These are phyloP conservation scores for Neoarius graeffei DNA, from an alignment of 2,113 vertebrate genomes.

Conservation along the genomic window DNA sequence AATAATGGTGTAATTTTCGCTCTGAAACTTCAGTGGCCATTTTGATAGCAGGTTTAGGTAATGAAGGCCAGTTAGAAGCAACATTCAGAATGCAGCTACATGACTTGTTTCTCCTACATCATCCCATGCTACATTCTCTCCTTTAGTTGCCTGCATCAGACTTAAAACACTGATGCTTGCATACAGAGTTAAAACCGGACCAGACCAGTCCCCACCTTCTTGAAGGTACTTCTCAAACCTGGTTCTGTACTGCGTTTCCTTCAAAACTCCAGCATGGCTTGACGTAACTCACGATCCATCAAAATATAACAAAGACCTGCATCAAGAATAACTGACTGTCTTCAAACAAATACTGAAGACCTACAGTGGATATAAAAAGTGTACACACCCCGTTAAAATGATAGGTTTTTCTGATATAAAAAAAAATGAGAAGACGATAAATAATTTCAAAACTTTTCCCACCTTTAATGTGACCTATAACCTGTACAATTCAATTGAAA, in stretches of 20 bases:
- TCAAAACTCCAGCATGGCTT: neutral
- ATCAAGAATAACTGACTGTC: neutral
- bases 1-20: neutral
- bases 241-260: neutral
- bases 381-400: too few species aligned
- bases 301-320: neutral
- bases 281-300: neutral
- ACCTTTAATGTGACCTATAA: too few species aligned
- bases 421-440: too few species aligned
- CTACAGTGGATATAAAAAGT: too few species aligned
- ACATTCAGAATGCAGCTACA: neutral
- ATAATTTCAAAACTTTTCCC: too few species aligned
- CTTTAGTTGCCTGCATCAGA: neutral
- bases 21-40: too few species aligned
- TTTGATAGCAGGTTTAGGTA: neutral
- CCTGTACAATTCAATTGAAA: too few species aligned
- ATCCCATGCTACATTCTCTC: neutral
- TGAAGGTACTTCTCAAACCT: neutral
- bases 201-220: neutral
- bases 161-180: neutral
- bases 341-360: neutral
- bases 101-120: neutral
- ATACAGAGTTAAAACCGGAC: neutral
- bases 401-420: too few species aligned
- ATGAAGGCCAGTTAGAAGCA: neutral